phyloP scores from a whole-genome alignment of 2,113 vertebrate species.

The Macrotus californicus region DNA sequence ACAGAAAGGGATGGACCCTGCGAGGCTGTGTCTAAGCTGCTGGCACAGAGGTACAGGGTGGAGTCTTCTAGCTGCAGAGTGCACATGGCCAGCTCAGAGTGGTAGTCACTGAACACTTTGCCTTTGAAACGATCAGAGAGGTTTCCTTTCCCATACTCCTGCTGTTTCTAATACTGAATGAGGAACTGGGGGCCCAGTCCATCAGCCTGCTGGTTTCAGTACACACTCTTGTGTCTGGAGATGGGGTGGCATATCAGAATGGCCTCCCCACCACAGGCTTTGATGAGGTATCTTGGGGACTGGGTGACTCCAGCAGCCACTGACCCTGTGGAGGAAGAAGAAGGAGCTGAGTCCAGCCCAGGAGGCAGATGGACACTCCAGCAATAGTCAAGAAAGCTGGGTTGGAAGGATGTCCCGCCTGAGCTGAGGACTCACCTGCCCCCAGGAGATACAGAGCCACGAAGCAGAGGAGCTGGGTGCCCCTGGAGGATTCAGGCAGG shows the following conservation, averaged over 20 bases:
- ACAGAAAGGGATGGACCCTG: not conserved
- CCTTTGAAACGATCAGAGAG: not conserved
- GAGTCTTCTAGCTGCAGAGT: not conserved
- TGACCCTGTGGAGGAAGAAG: not conserved
- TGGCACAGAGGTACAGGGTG: not conserved
- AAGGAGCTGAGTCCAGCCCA: not conserved
- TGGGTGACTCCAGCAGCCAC: not conserved
- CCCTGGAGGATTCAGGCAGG: not conserved
- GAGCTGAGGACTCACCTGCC: not conserved
- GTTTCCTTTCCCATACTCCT: fast-evolving
- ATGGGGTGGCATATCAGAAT: not conserved
- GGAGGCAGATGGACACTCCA: not conserved
- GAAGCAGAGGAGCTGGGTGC: not conserved
- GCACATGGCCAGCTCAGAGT: not conserved
- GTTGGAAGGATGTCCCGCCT: no score
- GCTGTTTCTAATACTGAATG: not conserved
- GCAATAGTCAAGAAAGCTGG: fast-evolving
- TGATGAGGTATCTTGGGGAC: not conserved
- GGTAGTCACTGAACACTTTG: not conserved
- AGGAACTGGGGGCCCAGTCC: not conserved
- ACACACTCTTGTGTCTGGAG: not conserved
- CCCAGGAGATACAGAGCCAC: not conserved
- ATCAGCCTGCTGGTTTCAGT: not conserved
- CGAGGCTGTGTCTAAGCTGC: not conserved
- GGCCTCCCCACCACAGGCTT: not conserved